Evolutionary conservation across 2,113 vertebrate genomes (phyloP), one percentile per base, ranked within the genome.

Genomic region (Pelvicachromis taeniatus): DNA sequence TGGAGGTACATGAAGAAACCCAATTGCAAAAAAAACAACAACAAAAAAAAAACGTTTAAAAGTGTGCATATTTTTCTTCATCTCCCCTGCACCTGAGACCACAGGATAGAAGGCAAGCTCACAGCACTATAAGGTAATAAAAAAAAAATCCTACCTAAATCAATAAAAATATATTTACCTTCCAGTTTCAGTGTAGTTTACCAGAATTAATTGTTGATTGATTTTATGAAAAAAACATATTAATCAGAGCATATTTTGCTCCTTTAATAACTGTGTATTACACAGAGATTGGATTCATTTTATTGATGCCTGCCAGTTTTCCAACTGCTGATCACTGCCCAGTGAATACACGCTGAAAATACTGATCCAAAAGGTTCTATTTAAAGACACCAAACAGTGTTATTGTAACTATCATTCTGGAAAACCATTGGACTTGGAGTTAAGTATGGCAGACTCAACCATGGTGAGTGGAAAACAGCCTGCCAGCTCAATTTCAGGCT

Each of bases 21-120:
- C 59, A 58, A 80, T 75, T 84, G 48, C 33, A 38, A 80, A 78
- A 86, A 92, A 54, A 45, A 7, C 33, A 38, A 80, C 75, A 86
- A 92, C 50, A 45, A 7, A 52, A 53, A 52, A 52, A 11, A 26
- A 45, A 70, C 7, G 19, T 12, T n/a, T 17, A 4, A 26, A 70
- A 70, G 38, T 73, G 9, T 59, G 4, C 26, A 40, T 77, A 40
- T 84, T 85, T 82, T 73, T 14, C 81, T 86, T 84, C 40, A 77
- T 90, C 56, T 78, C 10, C 61, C 17, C n/a, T 9, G 13, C 59
- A 89, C 80, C 70, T 85, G 70, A 82, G 52, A 52, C 45, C 16
- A n/a, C 7, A 87, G 56, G 56, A 56, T 11, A 21, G 31, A 56
- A 33, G 5, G n/a, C 33, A 68, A 26, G 19, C 83, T 56, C 58